Conservation (phyloP, 2,797 vertebrate genomes). For the Leucoraja ocellata region DNA sequence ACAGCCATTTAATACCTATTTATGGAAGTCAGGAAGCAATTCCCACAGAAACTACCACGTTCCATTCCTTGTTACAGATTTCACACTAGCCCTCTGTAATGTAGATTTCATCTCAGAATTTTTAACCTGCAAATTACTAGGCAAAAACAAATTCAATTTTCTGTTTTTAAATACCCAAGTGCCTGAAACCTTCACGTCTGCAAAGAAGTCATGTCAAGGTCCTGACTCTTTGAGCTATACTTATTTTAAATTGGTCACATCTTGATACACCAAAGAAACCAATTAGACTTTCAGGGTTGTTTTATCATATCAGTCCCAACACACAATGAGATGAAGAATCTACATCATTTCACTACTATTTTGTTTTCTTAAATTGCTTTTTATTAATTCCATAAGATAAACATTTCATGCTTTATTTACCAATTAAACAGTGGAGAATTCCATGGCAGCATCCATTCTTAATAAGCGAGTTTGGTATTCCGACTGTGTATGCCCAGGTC, state of each 20-base stretch:
- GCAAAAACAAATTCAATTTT: not conserved
- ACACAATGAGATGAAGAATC: no score
- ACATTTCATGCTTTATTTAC: not conserved
- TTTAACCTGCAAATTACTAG: slow-evolving; percentile 45
- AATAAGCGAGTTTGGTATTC: no score
- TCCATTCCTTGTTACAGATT: slow-evolving; percentile 53
- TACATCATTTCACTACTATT: not conserved
- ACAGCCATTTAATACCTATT: slow-evolving; percentile 79
- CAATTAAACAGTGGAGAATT: not conserved
- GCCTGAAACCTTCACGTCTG: not conserved
- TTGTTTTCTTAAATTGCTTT: not conserved
- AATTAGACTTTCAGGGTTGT: not conserved
- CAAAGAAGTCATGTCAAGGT: not conserved
- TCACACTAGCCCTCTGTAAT: not conserved
- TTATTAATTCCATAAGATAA: not conserved
- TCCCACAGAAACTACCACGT: slow-evolving; percentile 47
- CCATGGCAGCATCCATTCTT: not conserved
- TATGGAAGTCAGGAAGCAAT: slow-evolving; percentile 58
- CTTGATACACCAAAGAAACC: not conserved
- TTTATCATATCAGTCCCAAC: not conserved
- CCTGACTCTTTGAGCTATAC: not conserved
- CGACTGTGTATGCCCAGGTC: no score
- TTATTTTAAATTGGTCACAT: not conserved
- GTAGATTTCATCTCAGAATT: slow-evolving; percentile 55
- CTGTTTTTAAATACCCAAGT: not conserved